A percentile compares a stretch with the other conserved stretches of the same genome.
These are phyloP conservation scores for Isaurus tuberculatus DNA, from an alignment of 92 coral and sea anemone genomes.

Conservation along the genomic window DNA sequence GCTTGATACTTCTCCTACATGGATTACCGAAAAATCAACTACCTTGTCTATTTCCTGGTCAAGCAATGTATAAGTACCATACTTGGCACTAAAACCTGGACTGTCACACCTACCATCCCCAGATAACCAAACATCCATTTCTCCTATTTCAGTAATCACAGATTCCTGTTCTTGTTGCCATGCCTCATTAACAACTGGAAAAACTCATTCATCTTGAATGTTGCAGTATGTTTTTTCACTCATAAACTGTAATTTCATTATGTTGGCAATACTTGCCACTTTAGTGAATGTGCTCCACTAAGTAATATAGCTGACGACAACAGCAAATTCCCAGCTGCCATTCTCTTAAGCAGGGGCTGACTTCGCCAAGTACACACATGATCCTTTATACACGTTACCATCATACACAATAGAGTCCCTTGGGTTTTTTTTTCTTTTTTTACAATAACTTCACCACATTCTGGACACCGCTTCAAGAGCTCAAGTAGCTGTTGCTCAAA, in stretches of 20 bases:
- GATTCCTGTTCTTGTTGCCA: constrained; percentile 45
- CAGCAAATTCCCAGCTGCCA: constrained; percentile 46
- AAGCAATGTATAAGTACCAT: constrained; percentile 41
- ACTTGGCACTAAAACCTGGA: constrained; percentile 53
- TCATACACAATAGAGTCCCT: constrained; percentile 24
- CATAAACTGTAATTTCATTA: constrained; percentile 34
- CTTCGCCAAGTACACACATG: constrained; percentile 42
- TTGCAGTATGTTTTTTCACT: constrained; percentile 22
- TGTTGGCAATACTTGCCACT: constrained; percentile 17
- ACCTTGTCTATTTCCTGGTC: constrained; percentile 35
- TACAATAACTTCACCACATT: constrained; percentile 2
- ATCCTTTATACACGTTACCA: constrained; percentile 9
- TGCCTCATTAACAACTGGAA: constrained; percentile 54
- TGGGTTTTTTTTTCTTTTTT: constrained; percentile 12
- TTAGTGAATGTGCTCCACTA: constrained; percentile 27
- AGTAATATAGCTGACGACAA: constrained; percentile 44
- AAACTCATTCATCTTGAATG: constrained; percentile 20
- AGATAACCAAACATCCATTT: constrained; percentile 39
- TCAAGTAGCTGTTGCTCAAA: constrained; percentile 12
- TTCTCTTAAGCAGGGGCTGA: constrained; percentile 36
- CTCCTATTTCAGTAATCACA: constrained; percentile 37
- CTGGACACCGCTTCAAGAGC: neutral
- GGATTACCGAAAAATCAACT: constrained; percentile 38
- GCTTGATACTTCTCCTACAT: constrained; percentile 63
- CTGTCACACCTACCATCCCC: constrained; percentile 61